Base-by-base conservation (phyloP, 2,797 vertebrate genomes). In the Antennarius maculatus region DNA sequence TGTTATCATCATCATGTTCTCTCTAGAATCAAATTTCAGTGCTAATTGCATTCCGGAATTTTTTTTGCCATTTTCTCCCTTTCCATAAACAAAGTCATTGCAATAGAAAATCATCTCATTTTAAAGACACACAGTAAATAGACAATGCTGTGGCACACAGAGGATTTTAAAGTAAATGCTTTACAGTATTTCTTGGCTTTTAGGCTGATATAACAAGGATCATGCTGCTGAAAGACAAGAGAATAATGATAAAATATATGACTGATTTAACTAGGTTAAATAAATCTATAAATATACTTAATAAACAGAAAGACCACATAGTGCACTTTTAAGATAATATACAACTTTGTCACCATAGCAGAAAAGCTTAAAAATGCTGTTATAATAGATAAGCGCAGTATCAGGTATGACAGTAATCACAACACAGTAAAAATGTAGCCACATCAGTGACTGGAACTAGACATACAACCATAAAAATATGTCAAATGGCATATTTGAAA, bases 91-190 rank as follows among this genome's bases (percentile, higher is more conserved):
- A 5, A 34, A 34, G 7, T 34, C 31, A 34, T 5, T 34, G 31
- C 23, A 23, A 23, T 23, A 23, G 34, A 31, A 52, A 41, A 48
- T 57, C 0, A 7, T 16, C 0, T 9, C 2, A 67, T 59, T 48
- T 48, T 0, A 59, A 59, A 13, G 6, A 47, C 11, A 55, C 10
- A 45, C 3, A 31, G 48, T 54, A n/a, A 61, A 47, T 51, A 52
- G 42, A n/a, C 46, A 61, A 63, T 52, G 53, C 58, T 69, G 48
- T 67, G 31, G 60, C 66, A 62, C 53, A 69, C 28, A 17, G 12
- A 54, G 13, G 37, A 61, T 42, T 52, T 59, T 37, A 51, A 55
- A 58, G n/a, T 28, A 62, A 77, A 77, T 54, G 42, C 68, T 62
- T 68, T 45, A 51, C 9, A 57, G 48, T 31, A 61, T 68, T 14